Evolutionary conservation across 2,797 vertebrate genomes (phyloP).

Genomic region (Dallia pectoralis): DNA sequence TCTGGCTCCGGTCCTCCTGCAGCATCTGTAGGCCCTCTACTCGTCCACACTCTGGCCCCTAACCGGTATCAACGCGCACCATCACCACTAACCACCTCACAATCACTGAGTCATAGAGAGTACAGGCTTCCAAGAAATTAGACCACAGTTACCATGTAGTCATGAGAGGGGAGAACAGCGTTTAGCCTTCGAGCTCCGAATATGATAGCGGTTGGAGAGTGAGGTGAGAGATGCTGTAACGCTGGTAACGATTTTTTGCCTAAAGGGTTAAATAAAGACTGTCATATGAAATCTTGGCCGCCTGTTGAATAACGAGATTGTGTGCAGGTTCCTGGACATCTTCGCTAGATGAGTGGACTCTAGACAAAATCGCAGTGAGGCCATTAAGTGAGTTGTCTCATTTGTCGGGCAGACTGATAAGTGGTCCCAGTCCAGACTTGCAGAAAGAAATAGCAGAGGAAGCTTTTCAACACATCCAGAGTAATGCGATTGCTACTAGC

Average conservation of each 20-base stretch:
- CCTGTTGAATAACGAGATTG: background rate
- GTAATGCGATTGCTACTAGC: background rate
- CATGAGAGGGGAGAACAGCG: slow-evolving; percentile 9
- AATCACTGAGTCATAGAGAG: background rate
- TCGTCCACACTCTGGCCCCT: background rate
- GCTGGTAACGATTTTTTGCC: background rate
- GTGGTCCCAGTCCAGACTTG: background rate
- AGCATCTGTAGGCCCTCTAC: slow-evolving; percentile 11
- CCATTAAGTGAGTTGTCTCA: background rate
- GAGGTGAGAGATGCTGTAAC: background rate
- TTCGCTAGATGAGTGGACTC: background rate
- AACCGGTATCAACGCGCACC: background rate
- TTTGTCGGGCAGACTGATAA: background rate
- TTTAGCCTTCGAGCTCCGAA: background rate
- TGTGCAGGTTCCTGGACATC: background rate
- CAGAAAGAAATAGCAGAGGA: background rate
- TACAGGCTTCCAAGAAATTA: background rate
- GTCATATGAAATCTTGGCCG: background rate
- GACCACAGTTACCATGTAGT: background rate
- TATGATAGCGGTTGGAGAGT: background rate
- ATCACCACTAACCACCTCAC: background rate
- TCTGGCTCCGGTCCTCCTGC: slow-evolving; percentile 16
- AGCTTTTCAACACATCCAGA: background rate
- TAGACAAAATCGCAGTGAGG: background rate
- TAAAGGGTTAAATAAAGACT: background rate